Evolutionary conservation across 1,140 invertebrate species (phyloP).

Genomic region (Drosophila pruinosa): DNA sequence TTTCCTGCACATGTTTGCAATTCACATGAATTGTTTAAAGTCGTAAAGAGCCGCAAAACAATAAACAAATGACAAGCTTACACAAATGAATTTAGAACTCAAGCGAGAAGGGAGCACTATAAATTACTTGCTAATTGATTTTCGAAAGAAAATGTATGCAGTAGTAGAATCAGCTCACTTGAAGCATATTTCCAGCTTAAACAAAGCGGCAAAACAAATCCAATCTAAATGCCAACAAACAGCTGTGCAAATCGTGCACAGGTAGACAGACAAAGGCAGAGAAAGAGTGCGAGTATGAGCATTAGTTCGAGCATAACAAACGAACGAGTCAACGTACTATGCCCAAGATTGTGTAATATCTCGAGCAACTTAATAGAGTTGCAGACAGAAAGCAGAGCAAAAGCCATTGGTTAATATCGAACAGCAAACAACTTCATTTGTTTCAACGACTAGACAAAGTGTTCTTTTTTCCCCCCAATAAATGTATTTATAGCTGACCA

Average conservation of each 20-base stretch:
- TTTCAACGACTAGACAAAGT: slow-evolving; percentile 7
- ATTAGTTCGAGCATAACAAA: background rate
- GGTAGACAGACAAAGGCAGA: background rate
- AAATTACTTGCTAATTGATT: background rate
- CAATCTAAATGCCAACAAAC: slow-evolving; percentile 4
- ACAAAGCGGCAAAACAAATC: background rate
- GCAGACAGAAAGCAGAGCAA: background rate
- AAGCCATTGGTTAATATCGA: background rate
- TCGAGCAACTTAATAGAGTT: slow-evolving; percentile 19
- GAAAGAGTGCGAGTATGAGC: too few relatives aligned
- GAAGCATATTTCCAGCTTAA: background rate
- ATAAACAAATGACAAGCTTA: slow-evolving; percentile 11
- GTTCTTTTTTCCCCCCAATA: background rate
- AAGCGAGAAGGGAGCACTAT: background rate
- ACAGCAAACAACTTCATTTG: slow-evolving; percentile 26
- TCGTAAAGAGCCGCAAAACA: slow-evolving; percentile 2
- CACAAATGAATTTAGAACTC: background rate
- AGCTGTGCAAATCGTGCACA: slow-evolving; percentile 20
- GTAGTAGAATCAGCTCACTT: slow-evolving; percentile 1
- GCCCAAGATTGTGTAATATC: slow-evolving; percentile 20
- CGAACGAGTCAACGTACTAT: slow-evolving; percentile 15
- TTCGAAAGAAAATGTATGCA: slow-evolving; percentile 3
- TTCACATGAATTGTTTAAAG: slow-evolving; percentile 19
- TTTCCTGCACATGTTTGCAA: slow-evolving; percentile 42
- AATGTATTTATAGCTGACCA: slow-evolving; percentile 23